Evolutionary conservation across 1,140 invertebrate genomes (phyloP), one percentile per base, ranked within the genome.

Genomic region (Hycleus phaleratus): DNA sequence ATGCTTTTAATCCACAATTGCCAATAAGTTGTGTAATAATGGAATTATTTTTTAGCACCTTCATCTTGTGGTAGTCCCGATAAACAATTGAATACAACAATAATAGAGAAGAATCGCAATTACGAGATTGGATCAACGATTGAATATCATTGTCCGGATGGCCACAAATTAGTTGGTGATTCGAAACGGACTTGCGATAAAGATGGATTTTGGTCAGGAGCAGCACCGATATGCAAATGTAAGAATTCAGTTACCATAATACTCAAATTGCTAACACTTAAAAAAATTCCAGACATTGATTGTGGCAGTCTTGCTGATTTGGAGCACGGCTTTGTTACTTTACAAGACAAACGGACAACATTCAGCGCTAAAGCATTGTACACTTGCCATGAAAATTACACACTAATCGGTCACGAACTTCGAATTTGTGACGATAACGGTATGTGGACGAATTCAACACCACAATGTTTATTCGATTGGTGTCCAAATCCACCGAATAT

Each of bases 1-100:
- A 53, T 42, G 51, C 26, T 44, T 43, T 24, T 10, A 26, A 32
- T 32, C 32, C 4, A 32, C 32, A 26, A 26, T 11, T 49, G 3
- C n/a, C 38, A 51, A 38, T 32, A 18, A 18, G 18, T 18, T 7
- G 32, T 32, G 32, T 32, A 32, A 32, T 32, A 32, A 32, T 32
- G 32, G 32, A 32, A 5, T 32, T 18, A 1, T 32, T 32, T 32
- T 32, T 32, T 7, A 93, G 90, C 81, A 59, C 90, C 91, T 4
- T 81, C 86, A 2, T 81, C 82, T 1, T 95, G 91, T 69, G 91
- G 91, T 9, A 92, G 87, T 72, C 91, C 91, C 0, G 91, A 95
- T 67, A 87, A 89, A 65, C 76, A 82, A 24, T 79, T 88, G 59
- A 93, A 93, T 69, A 92, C 90, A 2, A 92, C 89, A 1, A 83